Evolutionary conservation across 2,797 vertebrate genomes (phyloP).

Genomic region (Sebastes melanostomus): DNA sequence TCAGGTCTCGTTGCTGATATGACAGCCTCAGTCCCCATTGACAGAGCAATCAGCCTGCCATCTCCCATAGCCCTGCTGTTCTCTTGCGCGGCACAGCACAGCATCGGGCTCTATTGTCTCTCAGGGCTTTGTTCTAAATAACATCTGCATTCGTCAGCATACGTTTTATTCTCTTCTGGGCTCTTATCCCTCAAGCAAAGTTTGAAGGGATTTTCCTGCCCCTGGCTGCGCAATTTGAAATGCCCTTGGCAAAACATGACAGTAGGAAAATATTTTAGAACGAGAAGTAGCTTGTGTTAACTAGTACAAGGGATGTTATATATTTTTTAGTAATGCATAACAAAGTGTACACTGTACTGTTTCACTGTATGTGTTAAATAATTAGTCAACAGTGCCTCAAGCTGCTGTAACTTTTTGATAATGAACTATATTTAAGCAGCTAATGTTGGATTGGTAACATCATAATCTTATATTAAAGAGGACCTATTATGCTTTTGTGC

Average conservation of each 20-base stretch:
- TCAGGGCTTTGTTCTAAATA: constrained; percentile 72
- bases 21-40: constrained; percentile 69
- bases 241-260: constrained; percentile 69
- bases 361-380: constrained; percentile 5
- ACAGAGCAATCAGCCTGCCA: constrained; percentile 74
- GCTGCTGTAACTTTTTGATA: background rate
- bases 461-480: background rate
- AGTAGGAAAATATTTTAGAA: constrained; percentile 36
- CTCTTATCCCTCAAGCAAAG: constrained; percentile 65
- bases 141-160: constrained; percentile 79
- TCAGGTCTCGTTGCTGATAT: constrained; percentile 73
- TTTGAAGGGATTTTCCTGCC: constrained; percentile 77
- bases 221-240: constrained; percentile 51
- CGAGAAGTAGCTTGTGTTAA: constrained; percentile 27
- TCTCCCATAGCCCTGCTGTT: constrained; percentile 66
- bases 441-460: background rate
- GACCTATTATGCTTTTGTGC: too few relatives aligned
- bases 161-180: constrained; percentile 61
- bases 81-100: constrained; percentile 52
- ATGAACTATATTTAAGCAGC: background rate
- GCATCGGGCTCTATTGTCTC: constrained; percentile 69
- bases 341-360: background rate
- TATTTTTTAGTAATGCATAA: constrained; percentile 6
- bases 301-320: constrained; percentile 5
- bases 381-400: constrained; percentile 2